Base-by-base conservation (phyloP, 2,888 invertebrate genomes). In the Stenotaenia linearis region DNA sequence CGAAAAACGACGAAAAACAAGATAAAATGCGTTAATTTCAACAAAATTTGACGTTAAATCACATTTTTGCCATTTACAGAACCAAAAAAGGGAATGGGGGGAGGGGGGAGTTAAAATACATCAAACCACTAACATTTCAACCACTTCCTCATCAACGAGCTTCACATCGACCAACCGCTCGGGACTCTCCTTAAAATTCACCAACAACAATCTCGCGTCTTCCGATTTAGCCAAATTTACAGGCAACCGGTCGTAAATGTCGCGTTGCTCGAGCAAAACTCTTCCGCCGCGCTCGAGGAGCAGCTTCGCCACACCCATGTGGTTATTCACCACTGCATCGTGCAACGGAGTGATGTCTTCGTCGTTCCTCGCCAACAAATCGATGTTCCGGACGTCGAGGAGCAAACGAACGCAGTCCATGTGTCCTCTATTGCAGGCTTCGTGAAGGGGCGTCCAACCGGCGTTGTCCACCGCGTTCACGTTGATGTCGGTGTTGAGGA, bases 401-500 rank as follows among this genome's bases (percentile, higher is more conserved):
- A 80, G 50, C 78, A 25, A 35, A 12, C 30, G 15, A 2, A 80
- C 79, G 75, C 79, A 79, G 21, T 77, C 61, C 3, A 74, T 21
- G 32, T 74, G n/a, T n/a, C 79, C 79, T 9, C 32, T 23, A 30
- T 76, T 79, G 28, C 79, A 79, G 23, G 79, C 80, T 77, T 80
- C 80, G 50, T 80, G 80, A 7, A 80, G 35, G 0, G 80, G 79
- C 0, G 80, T 78, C 80, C 80, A 80, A 6, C 80, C 80, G 21
- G 21, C 79, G 21, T 79, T 75, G 21, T 80, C 80, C 15, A 18
- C 25, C 25, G 78, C 80, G 56, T 79, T 79, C 18, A 80, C 30
- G 23, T 79, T 40, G 18, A 80, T 82, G 84, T 85, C 85, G 81
- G 84, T 84, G 5, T 83, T 37, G 1, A 86, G 82, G 7, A 85